phyloP scores from a whole-genome alignment of 2,888 invertebrate genomes.

The Polydrusus tereticollis region DNA sequence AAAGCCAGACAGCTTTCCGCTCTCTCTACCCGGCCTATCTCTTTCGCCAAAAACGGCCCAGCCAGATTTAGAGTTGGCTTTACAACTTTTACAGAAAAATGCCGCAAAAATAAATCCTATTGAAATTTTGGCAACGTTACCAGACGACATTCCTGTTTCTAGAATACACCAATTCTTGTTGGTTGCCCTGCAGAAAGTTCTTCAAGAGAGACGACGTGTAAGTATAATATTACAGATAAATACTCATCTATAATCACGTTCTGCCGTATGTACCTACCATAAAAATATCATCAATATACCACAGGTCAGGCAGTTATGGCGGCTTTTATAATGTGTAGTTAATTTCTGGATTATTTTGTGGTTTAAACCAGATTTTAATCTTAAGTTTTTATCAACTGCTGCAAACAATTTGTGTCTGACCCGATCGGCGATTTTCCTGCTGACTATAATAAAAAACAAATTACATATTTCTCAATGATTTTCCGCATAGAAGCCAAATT shows the following conservation, averaged over 20 bases:
- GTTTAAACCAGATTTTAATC: no score
- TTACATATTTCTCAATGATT: no score
- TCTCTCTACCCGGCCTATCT: conserved; percentile 60
- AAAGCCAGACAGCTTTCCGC: conserved; percentile 60
- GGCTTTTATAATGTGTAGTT: no score
- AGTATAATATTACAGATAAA: neutral
- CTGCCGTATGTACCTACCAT: no score
- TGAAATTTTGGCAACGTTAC: conserved; percentile 83
- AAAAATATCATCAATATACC: no score
- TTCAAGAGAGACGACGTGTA: conserved; percentile 77
- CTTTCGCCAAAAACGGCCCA: conserved; percentile 74
- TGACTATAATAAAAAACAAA: no score
- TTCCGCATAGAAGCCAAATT: no score
- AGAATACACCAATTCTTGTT: conserved; percentile 73
- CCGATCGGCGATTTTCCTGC: no score
- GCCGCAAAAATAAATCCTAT: conserved; percentile 87
- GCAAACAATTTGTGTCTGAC: no score
- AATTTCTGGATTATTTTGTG: no score
- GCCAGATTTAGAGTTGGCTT: conserved; percentile 84
- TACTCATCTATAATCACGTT: neutral
- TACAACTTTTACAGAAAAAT: conserved; percentile 85
- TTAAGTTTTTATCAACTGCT: no score
- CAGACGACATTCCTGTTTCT: conserved; percentile 82
- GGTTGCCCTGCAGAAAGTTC: conserved; percentile 77
- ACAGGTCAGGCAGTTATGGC: no score